phyloP scores from a whole-genome alignment of 2,888 invertebrate species.

The Microplitis deprimator region DNA sequence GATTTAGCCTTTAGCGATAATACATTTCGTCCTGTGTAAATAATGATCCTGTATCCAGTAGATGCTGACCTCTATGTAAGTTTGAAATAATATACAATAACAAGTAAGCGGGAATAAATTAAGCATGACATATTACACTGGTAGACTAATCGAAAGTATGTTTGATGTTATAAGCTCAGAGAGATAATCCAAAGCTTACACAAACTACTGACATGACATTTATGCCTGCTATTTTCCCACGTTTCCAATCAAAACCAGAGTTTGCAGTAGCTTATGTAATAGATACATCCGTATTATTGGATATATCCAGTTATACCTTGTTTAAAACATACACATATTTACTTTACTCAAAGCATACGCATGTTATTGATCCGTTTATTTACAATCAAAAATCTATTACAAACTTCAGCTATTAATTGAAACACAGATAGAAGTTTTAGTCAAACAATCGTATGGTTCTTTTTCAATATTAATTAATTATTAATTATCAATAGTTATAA shows the following conservation, averaged over 20 bases:
- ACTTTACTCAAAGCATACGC: background rate
- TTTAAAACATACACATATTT: conserved; percentile 10
- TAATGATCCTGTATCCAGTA: background rate
- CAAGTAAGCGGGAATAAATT: background rate
- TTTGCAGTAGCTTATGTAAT: conserved; percentile 47
- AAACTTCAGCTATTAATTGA: background rate
- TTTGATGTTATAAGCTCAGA: conserved; percentile 15
- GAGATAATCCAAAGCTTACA: conserved; percentile 44
- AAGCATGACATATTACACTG: background rate
- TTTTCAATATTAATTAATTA: background rate
- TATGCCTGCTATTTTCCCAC: conserved; percentile 48
- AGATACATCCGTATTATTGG: conserved; percentile 36
- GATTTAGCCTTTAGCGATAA: no score
- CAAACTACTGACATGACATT: conserved; percentile 35
- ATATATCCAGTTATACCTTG: conserved; percentile 13
- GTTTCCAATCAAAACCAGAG: conserved; percentile 53
- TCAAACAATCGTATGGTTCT: background rate
- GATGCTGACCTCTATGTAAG: background rate
- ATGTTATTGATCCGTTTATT: background rate
- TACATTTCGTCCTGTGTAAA: no score
- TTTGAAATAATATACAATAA: background rate
- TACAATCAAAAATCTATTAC: background rate
- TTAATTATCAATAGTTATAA: background rate
- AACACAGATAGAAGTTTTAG: background rate
- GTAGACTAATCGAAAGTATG: conserved; percentile 1